Percentiles rank a stretch among this genome's conserved stretches.
Evolutionary conservation across 2,797 vertebrate species (phyloP).

Genomic region (Apogon talboti): DNA sequence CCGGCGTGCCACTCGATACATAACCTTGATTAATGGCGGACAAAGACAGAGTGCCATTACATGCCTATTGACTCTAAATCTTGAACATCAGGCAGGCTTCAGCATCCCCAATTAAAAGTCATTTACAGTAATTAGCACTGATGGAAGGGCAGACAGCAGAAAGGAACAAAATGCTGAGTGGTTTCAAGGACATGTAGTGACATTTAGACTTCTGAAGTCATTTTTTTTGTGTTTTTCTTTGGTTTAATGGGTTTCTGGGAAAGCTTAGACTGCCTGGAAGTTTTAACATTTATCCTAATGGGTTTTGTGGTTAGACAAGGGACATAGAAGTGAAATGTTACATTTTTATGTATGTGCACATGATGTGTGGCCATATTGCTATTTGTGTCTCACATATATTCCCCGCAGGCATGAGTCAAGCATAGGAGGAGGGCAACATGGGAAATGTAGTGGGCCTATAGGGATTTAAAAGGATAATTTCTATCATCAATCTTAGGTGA

Average conservation of each 20-base stretch:
- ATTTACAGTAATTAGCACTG: constrained; percentile 79
- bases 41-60: constrained; percentile 76
- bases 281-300: constrained; percentile 54
- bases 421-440: constrained; percentile 18
- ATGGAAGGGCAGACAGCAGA: constrained; percentile 67
- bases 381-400: constrained; percentile 28
- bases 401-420: constrained; percentile 42
- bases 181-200: constrained; percentile 73
- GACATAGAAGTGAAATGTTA: constrained; percentile 28
- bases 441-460: constrained; percentile 46
- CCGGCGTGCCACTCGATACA: constrained; percentile 43
- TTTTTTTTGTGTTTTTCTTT: constrained; percentile 15
- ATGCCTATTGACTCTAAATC: constrained; percentile 78
- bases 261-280: constrained; percentile 54
- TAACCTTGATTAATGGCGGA: constrained; percentile 81
- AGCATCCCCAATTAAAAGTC: constrained; percentile 74
- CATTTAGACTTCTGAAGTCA: constrained; percentile 50
- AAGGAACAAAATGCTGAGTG: constrained; percentile 54
- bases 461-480: constrained; percentile 53
- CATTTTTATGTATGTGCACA: constrained; percentile 28
- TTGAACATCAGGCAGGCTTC: constrained; percentile 78
- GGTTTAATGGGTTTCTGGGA: constrained; percentile 48
- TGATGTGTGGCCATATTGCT: constrained; percentile 1
- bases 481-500: constrained; percentile 56
- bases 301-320: constrained; percentile 44